A percentile compares a stretch with the other conserved stretches of the same genome.
Evolutionary conservation across 2,888 invertebrate genomes (phyloP).

Genomic region (Metalampra italica): DNA sequence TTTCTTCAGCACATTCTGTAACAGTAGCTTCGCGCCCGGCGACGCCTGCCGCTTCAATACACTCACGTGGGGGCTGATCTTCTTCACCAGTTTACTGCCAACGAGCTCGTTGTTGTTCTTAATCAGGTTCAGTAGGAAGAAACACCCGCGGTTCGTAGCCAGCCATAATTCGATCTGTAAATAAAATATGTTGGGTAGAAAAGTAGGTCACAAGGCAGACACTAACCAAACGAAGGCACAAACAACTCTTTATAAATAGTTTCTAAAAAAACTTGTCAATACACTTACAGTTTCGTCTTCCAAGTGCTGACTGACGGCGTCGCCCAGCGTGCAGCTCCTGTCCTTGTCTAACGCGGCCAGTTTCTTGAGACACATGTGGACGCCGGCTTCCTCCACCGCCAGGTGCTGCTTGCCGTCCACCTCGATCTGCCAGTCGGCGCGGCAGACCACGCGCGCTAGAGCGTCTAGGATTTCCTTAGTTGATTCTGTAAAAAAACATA

Average conservation of each 20-base stretch:
- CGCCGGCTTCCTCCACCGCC: constrained; percentile 85
- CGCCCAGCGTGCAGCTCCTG: constrained; percentile 76
- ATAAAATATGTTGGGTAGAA: no score
- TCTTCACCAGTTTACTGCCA: constrained; percentile 62
- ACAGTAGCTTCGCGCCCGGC: constrained; percentile 81
- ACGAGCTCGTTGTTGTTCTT: constrained; percentile 78
- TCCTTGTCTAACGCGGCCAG: constrained; percentile 82
- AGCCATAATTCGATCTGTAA: constrained; percentile 82
- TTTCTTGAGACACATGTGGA: constrained; percentile 88
- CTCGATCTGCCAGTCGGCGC: constrained; percentile 75
- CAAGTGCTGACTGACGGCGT: constrained; percentile 72
- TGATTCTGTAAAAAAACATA: constrained; percentile 38
- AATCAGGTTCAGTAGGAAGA: constrained; percentile 82
- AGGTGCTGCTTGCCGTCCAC: constrained; percentile 59
- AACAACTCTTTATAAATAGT: no score
- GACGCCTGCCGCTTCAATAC: constrained; percentile 74
- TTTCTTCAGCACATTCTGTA: constrained; percentile 69
- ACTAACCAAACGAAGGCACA: no score
- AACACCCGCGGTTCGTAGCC: constrained; percentile 86
- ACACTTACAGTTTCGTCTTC: constrained; percentile 74
- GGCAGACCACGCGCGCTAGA: constrained; percentile 54
- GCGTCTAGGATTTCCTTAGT: constrained; percentile 51
- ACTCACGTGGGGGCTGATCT: constrained; percentile 61
- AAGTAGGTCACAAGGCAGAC: no score
- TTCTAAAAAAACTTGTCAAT: no score